phyloP scores from a whole-genome alignment of 2,113 vertebrate species.

The Candoia aspera region DNA sequence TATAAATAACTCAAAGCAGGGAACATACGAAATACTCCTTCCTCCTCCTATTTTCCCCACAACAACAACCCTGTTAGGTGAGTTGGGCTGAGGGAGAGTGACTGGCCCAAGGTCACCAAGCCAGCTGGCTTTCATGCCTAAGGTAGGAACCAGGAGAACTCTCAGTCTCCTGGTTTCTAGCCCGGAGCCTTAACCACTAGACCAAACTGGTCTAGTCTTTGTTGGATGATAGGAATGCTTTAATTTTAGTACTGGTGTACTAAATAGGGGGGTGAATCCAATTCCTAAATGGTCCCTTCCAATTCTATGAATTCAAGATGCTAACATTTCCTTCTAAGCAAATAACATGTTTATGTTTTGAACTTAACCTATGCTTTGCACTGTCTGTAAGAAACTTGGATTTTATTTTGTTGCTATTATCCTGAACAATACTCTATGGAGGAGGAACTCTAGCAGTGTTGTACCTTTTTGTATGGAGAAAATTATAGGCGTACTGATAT shows the following conservation, averaged over 20 bases:
- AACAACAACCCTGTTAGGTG: no score
- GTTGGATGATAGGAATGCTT: slow-evolving; percentile 8
- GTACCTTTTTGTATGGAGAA: not conserved
- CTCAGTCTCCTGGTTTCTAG: no score
- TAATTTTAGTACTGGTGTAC: not conserved
- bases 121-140: no score
- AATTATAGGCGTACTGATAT: not conserved
- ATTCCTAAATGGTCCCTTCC: not conserved
- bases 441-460: not conserved
- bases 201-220: not conserved
- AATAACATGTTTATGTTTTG: slow-evolving; percentile 4
- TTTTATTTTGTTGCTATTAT: accelerated
- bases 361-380: not conserved
- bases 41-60: no score
- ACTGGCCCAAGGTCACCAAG: no score
- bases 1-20: no score
- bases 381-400: accelerated
- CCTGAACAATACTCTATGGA: slow-evolving; percentile 5
- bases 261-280: not conserved
- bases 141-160: no score
- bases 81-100: no score
- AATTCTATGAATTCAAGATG: no score
- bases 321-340: slow-evolving; percentile 24
- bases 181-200: no score
- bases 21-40: no score